Evolutionary conservation across 2,888 invertebrate genomes (phyloP).

Genomic region (Digitonthophagus gazella): DNA sequence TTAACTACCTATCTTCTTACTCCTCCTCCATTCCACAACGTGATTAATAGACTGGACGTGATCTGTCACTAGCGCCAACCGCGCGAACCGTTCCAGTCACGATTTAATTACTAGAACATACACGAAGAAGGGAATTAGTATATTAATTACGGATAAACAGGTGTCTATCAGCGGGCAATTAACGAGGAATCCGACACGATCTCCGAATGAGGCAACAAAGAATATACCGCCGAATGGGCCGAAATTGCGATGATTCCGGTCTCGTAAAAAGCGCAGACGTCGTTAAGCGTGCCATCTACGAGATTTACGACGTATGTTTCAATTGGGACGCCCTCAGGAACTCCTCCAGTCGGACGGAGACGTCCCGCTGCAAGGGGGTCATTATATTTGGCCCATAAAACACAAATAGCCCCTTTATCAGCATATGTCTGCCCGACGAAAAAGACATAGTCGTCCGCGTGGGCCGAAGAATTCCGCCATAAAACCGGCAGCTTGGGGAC

Average conservation of each 20-base stretch:
- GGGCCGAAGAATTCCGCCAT: background rate
- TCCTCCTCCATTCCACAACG: background rate
- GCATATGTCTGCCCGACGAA: constrained; percentile 39
- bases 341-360: background rate
- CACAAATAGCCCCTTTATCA: constrained; percentile 41
- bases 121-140: background rate
- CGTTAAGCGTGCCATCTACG: background rate
- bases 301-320: background rate
- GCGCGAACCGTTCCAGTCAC: background rate
- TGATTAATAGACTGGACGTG: background rate
- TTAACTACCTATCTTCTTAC: background rate
- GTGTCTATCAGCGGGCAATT: no score
- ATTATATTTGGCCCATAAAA: constrained; percentile 45
- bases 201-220: no score
- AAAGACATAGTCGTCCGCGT: background rate
- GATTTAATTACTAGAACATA: background rate
- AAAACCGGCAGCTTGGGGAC: background rate
- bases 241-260: background rate
- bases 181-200: no score
- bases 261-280: background rate
- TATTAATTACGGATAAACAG: background rate
- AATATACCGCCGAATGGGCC: no score
- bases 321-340: background rate
- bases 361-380: constrained; percentile 31
- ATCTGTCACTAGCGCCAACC: background rate